A percentile compares a stretch with the other conserved stretches of the same genome.
Evolutionary conservation across 2,113 vertebrate genomes (phyloP).

Genomic region (Stictonetta naevosa): DNA sequence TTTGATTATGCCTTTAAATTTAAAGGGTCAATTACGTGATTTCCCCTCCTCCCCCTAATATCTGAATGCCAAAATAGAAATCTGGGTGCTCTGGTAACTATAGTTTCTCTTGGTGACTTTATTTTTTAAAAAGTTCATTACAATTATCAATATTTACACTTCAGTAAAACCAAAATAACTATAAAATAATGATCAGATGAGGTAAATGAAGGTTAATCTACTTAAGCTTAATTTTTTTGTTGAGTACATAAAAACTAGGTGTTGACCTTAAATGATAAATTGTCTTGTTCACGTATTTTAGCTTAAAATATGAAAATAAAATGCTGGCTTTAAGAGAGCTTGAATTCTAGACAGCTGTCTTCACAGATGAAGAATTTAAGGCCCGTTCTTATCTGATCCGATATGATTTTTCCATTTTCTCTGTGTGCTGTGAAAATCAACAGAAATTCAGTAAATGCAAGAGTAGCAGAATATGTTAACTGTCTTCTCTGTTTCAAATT

Average conservation of each 20-base stretch:
- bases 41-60: accelerated
- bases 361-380: neutral
- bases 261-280: constrained; percentile 8
- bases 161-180: neutral
- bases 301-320: neutral
- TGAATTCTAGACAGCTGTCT: neutral
- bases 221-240: neutral
- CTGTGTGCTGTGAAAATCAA: neutral
- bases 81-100: neutral
- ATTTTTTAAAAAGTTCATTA: neutral
- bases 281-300: neutral
- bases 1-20: neutral
- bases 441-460: neutral
- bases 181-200: neutral
- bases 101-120: neutral
- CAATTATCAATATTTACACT: neutral
- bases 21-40: neutral
- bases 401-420: neutral
- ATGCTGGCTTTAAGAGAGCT: neutral
- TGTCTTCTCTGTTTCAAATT: neutral
- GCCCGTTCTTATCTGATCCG: neutral
- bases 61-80: neutral
- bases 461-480: neutral
- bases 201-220: neutral
- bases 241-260: neutral